Base-by-base conservation (phyloP, 2,797 vertebrate species). In the Momotus momota region DNA sequence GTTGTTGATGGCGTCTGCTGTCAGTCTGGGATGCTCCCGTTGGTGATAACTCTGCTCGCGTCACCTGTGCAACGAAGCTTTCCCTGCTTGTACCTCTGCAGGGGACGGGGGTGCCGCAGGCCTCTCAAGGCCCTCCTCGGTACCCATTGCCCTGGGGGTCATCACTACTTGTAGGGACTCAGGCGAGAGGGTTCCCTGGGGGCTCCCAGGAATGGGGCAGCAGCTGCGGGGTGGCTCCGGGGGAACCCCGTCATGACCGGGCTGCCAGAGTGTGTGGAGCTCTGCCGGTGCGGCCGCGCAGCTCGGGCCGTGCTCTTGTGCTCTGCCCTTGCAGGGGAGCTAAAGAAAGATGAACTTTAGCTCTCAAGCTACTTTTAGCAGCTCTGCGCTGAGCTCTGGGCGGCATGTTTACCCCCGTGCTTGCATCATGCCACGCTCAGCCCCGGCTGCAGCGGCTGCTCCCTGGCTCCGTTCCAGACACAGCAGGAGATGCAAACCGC, bases 61-160 rank as follows among this genome's bases (percentile, higher is more conserved):
- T 29, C n/a, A 41, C 25, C 23, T 29, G 2, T 45, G 60, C 67
- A 6, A 8, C 33, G 2, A 61, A 43, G 57, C 41, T 38, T n/a
- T 21, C 1, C 49, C 79, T 54, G 2, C 60, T 70, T 0, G 0
- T 27, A 54, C 55, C 22, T 0, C 46, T 26, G 46, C 16, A 4
- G 52, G 33, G 49, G 14, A 26, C 1, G 4, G 21, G 31, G n/a
- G 21, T 23, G 38, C 31, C 1, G 5, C 0, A 0, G 26, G 21
- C 15, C 19, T 31, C 45, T 5, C 25, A 1, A 5, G 17, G 18
- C 17, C 12, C 21, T 38, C 66, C 33, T 8, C 57, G 0, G 1
- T 29, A 10, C 1, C 0, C 0, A 0, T 8, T 66, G 19, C 7
- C 18, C 26, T 0, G 0, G 35, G 25, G 33, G 8, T 45, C 1